Conservation (phyloP, 2,797 vertebrate species). For the Paramormyrops hopkinsi region DNA sequence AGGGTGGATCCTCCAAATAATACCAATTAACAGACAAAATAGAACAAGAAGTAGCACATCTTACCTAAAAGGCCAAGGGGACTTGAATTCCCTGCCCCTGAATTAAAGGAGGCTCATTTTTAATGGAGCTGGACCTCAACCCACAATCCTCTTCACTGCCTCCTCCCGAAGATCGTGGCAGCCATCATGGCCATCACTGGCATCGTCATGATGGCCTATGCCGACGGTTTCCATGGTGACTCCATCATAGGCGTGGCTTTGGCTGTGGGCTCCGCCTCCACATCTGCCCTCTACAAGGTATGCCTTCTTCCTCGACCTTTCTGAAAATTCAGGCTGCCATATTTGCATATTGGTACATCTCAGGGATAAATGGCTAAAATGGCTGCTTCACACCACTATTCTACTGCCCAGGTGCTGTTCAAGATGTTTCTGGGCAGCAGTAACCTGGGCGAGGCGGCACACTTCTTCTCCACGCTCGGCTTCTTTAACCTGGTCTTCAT, state of each 20-base stretch:
- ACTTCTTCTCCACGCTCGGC: constrained; percentile 93
- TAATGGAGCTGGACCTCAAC: constrained; percentile 21
- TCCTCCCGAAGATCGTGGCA: constrained; percentile 82
- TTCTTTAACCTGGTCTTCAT: constrained; percentile 98
- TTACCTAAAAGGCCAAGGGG: neutral
- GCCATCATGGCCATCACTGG: constrained; percentile 98
- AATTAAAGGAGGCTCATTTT: constrained; percentile 4
- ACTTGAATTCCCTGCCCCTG: neutral
- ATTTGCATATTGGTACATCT: neutral
- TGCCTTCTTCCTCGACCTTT: constrained; percentile 11
- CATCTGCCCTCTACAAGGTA: constrained; percentile 94
- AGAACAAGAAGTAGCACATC: neutral
- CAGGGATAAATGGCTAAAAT: neutral
- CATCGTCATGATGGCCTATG: constrained; percentile 99
- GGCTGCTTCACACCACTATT: neutral
- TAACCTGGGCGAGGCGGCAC: constrained; percentile 89
- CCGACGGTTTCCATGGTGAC: constrained; percentile 92
- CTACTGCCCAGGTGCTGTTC: constrained; percentile 77
- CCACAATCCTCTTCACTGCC: constrained; percentile 3
- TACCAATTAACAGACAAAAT: neutral
- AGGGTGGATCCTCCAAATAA: neutral
- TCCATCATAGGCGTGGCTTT: constrained; percentile 94
- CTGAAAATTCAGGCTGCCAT: neutral
- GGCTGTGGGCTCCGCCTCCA: constrained; percentile 93
- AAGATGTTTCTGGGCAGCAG: constrained; percentile 98